Evolutionary conservation across 2,888 invertebrate genomes (phyloP).

Genomic region (Xestobium rufovillosum): DNA sequence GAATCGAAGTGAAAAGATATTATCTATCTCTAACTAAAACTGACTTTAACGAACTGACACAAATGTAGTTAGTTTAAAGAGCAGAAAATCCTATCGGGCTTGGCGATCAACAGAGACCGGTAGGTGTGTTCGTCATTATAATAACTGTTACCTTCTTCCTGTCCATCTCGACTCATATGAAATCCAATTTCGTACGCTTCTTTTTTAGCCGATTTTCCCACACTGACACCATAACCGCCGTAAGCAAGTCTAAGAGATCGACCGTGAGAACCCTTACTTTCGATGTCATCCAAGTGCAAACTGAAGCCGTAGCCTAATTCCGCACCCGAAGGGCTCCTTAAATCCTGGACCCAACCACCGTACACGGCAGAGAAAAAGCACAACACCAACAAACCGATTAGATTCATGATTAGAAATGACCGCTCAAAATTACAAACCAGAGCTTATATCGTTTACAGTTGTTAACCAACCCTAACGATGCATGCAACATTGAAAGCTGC

Average conservation of each 20-base stretch:
- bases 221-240: slow-evolving; percentile 48
- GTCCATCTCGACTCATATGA: no score
- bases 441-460: slow-evolving; percentile 36
- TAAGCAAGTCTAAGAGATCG: slow-evolving; percentile 51
- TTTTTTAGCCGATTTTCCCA: slow-evolving; percentile 45
- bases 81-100: no score
- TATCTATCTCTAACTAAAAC: no score
- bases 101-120: no score
- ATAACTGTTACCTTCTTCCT: no score
- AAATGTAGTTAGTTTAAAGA: no score
- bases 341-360: slow-evolving; percentile 29
- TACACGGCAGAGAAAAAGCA: slow-evolving; percentile 16
- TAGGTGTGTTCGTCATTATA: no score
- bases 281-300: slow-evolving; percentile 30
- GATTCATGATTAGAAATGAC: slow-evolving; percentile 32
- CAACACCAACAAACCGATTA: slow-evolving; percentile 26
- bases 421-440: slow-evolving; percentile 19
- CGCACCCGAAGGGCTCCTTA: slow-evolving; percentile 29
- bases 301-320: slow-evolving; percentile 31
- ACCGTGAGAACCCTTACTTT: slow-evolving; percentile 35
- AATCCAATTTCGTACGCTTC: slow-evolving; percentile 44
- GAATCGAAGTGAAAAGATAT: no score
- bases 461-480: slow-evolving; percentile 40
- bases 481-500: no score
- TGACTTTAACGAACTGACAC: no score